A percentile compares a stretch with the other conserved stretches of the same genome.
These are phyloP conservation scores for Parelbella ahira DNA, from an alignment of 2,888 invertebrate genomes.

Conservation along the genomic window DNA sequence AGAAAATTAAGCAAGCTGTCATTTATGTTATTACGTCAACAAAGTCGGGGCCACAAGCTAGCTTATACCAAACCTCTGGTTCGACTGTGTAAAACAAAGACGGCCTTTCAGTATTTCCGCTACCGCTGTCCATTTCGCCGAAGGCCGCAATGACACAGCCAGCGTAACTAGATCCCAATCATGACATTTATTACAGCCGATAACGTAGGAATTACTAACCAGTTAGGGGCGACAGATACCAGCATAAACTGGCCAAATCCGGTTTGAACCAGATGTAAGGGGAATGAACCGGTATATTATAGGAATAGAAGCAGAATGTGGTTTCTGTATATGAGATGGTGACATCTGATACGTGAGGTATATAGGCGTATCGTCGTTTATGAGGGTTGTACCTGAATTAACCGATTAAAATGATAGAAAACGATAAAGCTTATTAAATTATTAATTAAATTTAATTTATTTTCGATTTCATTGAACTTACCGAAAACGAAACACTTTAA, in stretches of 20 bases:
- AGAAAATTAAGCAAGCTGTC: too few species aligned
- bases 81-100: slow-evolving; percentile 38
- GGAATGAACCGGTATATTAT: slow-evolving; percentile 36
- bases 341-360: slow-evolving; percentile 55
- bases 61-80: slow-evolving; percentile 27
- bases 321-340: slow-evolving; percentile 57
- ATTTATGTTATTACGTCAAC: too few species aligned
- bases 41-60: neutral
- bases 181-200: slow-evolving; percentile 37
- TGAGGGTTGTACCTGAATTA: slow-evolving; percentile 4
- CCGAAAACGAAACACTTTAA: too few species aligned
- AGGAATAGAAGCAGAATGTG: slow-evolving; percentile 64
- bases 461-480: too few species aligned
- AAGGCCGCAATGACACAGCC: slow-evolving; percentile 40
- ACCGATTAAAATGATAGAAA: too few species aligned
- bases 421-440: slow-evolving; percentile 3
- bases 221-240: slow-evolving; percentile 45
- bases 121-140: slow-evolving; percentile 44
- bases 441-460: too few species aligned
- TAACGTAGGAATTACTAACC: slow-evolving; percentile 45
- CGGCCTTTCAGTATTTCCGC: slow-evolving; percentile 39
- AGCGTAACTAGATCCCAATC: slow-evolving; percentile 34
- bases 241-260: slow-evolving; percentile 39
- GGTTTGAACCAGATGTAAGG: slow-evolving; percentile 29
- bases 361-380: slow-evolving; percentile 28